Evolutionary conservation across 2,113 vertebrate species (phyloP).

Genomic region (Myiagra hebetior): DNA sequence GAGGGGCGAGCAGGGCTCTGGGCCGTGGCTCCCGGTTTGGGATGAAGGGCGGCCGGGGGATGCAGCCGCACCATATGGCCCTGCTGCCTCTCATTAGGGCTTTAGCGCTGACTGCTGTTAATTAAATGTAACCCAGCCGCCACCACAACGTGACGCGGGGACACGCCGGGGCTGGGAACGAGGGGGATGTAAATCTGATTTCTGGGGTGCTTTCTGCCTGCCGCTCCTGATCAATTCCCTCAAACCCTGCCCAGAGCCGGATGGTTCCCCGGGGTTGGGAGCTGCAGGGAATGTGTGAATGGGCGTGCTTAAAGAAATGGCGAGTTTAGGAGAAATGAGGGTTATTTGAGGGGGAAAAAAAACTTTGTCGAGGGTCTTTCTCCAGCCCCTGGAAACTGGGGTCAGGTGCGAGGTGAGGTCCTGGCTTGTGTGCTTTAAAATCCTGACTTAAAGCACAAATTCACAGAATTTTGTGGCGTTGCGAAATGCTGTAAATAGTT

Average conservation of each 20-base stretch:
- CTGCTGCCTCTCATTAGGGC: not conserved
- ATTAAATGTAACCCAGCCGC: not conserved
- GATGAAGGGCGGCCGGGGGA: not conserved
- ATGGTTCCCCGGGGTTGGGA: not conserved
- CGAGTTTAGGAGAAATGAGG: not conserved
- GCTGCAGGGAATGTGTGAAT: not conserved
- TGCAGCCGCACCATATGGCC: not conserved
- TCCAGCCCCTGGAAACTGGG: not conserved
- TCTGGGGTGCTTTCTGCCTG: not conserved
- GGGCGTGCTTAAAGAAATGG: accelerated
- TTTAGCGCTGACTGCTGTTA: not conserved
- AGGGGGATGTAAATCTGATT: not conserved
- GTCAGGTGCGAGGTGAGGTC: accelerated
- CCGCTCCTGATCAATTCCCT: not conserved
- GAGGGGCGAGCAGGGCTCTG: not conserved
- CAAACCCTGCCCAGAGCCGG: accelerated
- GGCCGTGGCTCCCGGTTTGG: not conserved
- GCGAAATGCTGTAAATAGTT: not conserved
- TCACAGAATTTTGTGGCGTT: not conserved
- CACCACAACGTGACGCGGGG: not conserved
- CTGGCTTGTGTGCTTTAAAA: not conserved
- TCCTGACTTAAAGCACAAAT: not conserved
- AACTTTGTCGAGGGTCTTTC: accelerated
- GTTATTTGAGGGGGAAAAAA: not conserved
- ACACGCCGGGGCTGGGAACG: not conserved